Base-by-base conservation (phyloP, 2,888 invertebrate genomes). In the Apamea crenata region DNA sequence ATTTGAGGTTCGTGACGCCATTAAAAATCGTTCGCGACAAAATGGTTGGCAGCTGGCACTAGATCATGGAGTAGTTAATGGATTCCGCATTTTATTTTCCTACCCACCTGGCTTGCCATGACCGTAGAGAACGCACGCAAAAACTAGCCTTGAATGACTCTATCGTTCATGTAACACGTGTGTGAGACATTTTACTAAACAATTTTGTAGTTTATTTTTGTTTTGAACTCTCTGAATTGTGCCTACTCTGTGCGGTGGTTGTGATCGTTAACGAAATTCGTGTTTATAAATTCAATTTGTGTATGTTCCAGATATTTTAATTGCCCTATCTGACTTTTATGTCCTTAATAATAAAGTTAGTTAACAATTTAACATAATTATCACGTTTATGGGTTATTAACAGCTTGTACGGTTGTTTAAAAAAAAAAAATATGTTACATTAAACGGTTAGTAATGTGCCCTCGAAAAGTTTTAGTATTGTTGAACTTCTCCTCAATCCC, bases 21-120 rank as follows among this genome's bases (percentile, higher is more conserved):
- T 87, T 85, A 72, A 85, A 85, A 89, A 75, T 82, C 81, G 83
- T 84, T 90, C 77, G 81, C 82, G 77, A 88, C 83, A 82, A 85
- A 87, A 88, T 69, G 79, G 75, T 86, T 87, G 87, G 89, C 88
- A 84, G 76, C 85, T 87, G 87, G 89, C 88, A 87, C 77, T 68
- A 87, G 88, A 86, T 83, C 87, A 88, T 80, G 82, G 85, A 89
- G 87, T 88, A 88, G 90, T 91, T 92, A 92, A 90, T 92, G 90
- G 90, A 93, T 93, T 92, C 90, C 91, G 56, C n/a, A 92, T 94
- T 94, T 94, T 91, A 91, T 93, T 94, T 93, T 93, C 93, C 83
- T 88, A 80, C 81, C 87, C 91, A 91, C 90, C 89, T 91, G 92
- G 85, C 82, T 72, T 69, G 79, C 72, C 71, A 77, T 80, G 81